Conservation (phyloP, 2,113 vertebrate species). For the Numida meleagris region DNA sequence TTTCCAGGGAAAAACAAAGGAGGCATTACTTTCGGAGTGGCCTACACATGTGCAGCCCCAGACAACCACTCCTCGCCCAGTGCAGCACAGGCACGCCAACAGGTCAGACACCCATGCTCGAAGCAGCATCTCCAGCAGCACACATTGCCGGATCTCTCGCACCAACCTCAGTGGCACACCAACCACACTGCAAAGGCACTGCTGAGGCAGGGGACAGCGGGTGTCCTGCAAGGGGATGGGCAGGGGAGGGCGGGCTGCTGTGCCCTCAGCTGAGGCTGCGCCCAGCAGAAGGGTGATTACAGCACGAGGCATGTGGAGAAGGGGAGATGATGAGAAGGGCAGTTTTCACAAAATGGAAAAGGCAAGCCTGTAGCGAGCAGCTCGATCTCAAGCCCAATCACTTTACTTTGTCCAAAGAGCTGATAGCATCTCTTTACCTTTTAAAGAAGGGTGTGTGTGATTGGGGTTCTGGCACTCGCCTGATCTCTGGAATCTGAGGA, state of each 20-base stretch:
- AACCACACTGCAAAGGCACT: no score
- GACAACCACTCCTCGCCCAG: no score
- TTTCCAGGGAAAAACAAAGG: no score
- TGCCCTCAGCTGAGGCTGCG: neutral
- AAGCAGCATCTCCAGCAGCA: neutral
- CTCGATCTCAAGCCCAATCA: neutral
- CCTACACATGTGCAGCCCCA: no score
- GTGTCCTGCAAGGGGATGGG: neutral
- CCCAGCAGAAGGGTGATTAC: neutral
- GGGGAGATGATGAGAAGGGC: neutral
- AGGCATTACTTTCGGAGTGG: no score
- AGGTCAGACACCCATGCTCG: neutral
- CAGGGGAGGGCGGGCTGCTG: fast-evolving
- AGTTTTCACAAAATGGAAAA: neutral
- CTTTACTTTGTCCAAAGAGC: neutral
- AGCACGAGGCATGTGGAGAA: neutral
- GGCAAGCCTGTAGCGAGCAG: neutral
- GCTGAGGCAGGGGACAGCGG: neutral
- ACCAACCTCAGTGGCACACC: neutral
- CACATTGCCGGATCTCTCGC: fast-evolving
- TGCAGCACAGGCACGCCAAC: no score
- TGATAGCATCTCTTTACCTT: neutral
- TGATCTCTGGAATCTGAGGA: neutral
- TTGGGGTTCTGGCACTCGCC: neutral
- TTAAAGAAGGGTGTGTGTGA: neutral